Evolutionary conservation across 2,113 vertebrate species (phyloP).

Genomic region (Neodontobutis hainanensis): DNA sequence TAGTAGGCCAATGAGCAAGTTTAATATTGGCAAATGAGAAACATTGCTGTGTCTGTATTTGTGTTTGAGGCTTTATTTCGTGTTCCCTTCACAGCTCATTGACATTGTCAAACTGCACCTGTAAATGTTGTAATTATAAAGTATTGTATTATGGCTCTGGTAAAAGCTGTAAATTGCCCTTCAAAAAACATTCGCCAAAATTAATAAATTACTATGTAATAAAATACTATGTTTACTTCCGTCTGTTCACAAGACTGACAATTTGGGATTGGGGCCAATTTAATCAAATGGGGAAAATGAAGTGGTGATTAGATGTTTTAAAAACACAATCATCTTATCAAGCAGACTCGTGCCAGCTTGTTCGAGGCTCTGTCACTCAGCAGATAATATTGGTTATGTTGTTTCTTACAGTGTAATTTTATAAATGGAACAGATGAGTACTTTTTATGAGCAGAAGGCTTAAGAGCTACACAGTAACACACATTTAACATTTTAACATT

Average conservation of each 20-base stretch:
- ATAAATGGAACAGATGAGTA: not conserved
- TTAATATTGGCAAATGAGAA: constrained; percentile 27
- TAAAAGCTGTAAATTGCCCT: constrained; percentile 80
- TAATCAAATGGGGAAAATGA: constrained; percentile 3
- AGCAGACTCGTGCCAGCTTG: not conserved
- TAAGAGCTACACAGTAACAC: too few relatives aligned
- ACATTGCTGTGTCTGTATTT: constrained; percentile 42
- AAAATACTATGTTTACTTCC: constrained; percentile 10
- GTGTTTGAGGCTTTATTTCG: constrained; percentile 46
- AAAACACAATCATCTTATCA: not conserved
- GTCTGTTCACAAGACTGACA: constrained; percentile 6
- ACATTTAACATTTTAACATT: too few relatives aligned
- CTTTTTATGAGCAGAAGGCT: too few relatives aligned
- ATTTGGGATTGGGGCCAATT: constrained; percentile 2
- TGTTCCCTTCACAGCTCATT: constrained; percentile 51
- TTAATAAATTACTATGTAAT: constrained; percentile 80
- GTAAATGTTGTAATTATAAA: constrained; percentile 82
- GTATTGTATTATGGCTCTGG: constrained; percentile 79
- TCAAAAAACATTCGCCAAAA: constrained; percentile 75
- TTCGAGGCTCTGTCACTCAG: constrained; percentile 1
- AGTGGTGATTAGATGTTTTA: constrained; percentile 8
- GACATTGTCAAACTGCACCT: constrained; percentile 65
- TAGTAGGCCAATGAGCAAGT: constrained; percentile 25
- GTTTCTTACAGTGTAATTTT: constrained; percentile 3
- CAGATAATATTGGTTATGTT: not conserved